Base-by-base conservation (phyloP, 2,888 invertebrate genomes). In the Noctua comes region DNA sequence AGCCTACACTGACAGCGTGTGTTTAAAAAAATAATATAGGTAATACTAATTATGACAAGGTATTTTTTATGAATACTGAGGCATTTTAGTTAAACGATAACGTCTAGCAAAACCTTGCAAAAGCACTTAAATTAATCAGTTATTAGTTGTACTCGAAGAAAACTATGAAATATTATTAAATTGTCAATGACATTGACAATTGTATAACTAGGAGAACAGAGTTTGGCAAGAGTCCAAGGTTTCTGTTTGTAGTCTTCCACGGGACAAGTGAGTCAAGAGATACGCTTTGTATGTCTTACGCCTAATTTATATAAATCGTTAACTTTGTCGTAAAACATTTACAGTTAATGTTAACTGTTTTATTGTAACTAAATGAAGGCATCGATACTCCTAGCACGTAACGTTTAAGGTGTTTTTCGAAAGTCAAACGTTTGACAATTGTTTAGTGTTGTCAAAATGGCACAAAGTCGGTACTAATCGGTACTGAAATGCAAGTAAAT, bases 181-280 rank as follows among this genome's bases (percentile, higher is more conserved):
- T 83, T 86, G 89, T 85, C 86, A 88, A 84, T 86, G 86, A 81
- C 88, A 90, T 83, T 88, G 87, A 84, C 86, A 76, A 84, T 76
- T 85, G 76, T 82, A 40, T 40, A 86, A 86, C 85, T 84, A 75
- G 24, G 88, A 76, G 82, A 82, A 77, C 78, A 85, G 77, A 83
- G 43, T 82, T 91, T 94, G 93, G 93, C 92, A 74, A 46, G n/a
- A 51, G 18, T 91, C 93, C 93, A 93, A 93, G 86, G 88, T 89
- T 89, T 83, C 78, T 84, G 80, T 64, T 59, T 27, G 59, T 40
- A 51, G 66, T n/a, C 79, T 76, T 82, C 68, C 73, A 71, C 74
- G 84, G 73, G 72, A 66, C 79, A 75, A 82, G 80, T 71, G 75
- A 83, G 72, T 65, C 79, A 75, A 82, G 80, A 72, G 76, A 83